A percentile compares a stretch with the other conserved stretches of the same genome.
phyloP scores from a whole-genome alignment of 2,113 vertebrate genomes.

The Zeus faber region DNA sequence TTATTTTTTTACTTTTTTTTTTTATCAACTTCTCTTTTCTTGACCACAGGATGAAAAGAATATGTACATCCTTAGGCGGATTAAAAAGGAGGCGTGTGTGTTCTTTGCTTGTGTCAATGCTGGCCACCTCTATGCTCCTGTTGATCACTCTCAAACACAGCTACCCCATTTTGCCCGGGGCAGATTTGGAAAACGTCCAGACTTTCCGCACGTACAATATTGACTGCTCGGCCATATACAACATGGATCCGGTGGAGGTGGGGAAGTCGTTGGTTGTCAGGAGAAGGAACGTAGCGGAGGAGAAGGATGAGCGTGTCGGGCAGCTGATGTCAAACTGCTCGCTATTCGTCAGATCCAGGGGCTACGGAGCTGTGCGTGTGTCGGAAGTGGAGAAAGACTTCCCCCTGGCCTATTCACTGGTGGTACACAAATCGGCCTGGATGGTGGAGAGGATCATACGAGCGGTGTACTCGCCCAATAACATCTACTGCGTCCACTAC shows the following conservation, averaged over 20 bases:
- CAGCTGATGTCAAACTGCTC: slow-evolving; percentile 79
- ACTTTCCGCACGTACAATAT: no score
- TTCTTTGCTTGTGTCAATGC: slow-evolving; percentile 22
- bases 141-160: slow-evolving; percentile 38
- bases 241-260: slow-evolving; percentile 85
- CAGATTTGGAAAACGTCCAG: no score
- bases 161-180: slow-evolving; percentile 53
- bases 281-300: slow-evolving; percentile 74
- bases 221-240: slow-evolving; percentile 84
- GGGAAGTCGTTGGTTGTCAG: slow-evolving; percentile 86
- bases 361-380: slow-evolving; percentile 72
- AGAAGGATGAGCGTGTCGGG: slow-evolving; percentile 78
- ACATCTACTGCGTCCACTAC: slow-evolving; percentile 93
- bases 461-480: slow-evolving; percentile 81
- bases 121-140: slow-evolving; percentile 36
- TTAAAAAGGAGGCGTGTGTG: slow-evolving; percentile 47
- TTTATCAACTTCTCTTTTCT: slow-evolving; percentile 15
- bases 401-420: slow-evolving; percentile 88
- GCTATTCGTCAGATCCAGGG: slow-evolving; percentile 70
- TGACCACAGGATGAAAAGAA: slow-evolving; percentile 81
- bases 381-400: slow-evolving; percentile 79
- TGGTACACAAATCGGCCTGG: slow-evolving; percentile 89
- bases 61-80: slow-evolving; percentile 33
- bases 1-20: not conserved
- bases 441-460: slow-evolving; percentile 90